Percentiles rank a stretch among this genome's conserved stretches.
Evolutionary conservation across 1,140 invertebrate species (phyloP).

Genomic region (Eueides isabella): DNA sequence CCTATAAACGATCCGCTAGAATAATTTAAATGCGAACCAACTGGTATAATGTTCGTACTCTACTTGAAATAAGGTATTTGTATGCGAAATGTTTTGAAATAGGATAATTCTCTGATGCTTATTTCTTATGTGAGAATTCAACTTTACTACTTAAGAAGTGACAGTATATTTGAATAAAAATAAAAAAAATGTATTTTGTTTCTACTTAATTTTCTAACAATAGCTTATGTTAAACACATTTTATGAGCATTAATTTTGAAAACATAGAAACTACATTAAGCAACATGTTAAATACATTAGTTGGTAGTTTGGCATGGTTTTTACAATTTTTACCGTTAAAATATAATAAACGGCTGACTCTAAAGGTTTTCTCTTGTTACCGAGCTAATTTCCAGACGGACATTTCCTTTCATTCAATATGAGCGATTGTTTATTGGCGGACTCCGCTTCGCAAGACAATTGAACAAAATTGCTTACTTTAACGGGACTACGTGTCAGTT

Average conservation of each 20-base stretch:
- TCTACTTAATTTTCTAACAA: neutral
- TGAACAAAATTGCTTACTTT: conserved; percentile 73
- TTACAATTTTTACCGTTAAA: conserved; percentile 68
- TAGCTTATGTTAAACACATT: neutral
- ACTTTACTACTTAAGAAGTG: neutral
- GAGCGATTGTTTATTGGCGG: conserved; percentile 76
- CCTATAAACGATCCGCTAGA: conserved; percentile 81
- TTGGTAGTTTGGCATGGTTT: conserved; percentile 45
- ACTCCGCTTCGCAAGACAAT: conserved; percentile 69
- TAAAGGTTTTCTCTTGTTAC: conserved; percentile 80
- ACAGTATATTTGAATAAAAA: neutral
- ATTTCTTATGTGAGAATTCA: conserved; percentile 53
- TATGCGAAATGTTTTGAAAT: conserved; percentile 81
- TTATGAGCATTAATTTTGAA: conserved; percentile 12
- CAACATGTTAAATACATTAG: conserved; percentile 71
- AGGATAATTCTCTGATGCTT: conserved; percentile 70
- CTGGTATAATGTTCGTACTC: conserved; percentile 80
- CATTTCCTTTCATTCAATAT: conserved; percentile 81
- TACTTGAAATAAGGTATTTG: conserved; percentile 81
- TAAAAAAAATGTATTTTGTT: neutral
- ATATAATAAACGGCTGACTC: conserved; percentile 72
- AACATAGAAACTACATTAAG: conserved; percentile 28
- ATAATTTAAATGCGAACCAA: conserved; percentile 82
- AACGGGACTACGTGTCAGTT: conserved; percentile 64
- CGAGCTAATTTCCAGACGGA: conserved; percentile 76